These are phyloP conservation scores for Lagopus muta DNA, from an alignment of 2,113 vertebrate species.

Conservation along the genomic window DNA sequence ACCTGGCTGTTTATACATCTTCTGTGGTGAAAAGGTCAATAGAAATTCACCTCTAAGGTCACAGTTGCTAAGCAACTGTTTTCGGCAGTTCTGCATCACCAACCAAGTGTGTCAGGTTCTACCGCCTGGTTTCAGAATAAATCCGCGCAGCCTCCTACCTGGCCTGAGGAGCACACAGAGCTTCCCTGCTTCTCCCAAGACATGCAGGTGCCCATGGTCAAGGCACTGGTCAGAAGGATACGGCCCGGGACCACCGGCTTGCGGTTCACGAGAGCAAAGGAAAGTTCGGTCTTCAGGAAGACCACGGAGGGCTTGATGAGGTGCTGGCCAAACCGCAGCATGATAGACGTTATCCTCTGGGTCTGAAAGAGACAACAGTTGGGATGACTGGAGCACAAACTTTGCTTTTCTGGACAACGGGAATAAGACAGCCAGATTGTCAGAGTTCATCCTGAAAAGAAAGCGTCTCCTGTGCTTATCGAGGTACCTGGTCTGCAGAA, in stretches of 20 bases:
- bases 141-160: slow-evolving; percentile 72
- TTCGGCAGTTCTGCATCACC: slow-evolving; percentile 72
- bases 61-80: slow-evolving; percentile 87
- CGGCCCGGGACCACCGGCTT: slow-evolving; percentile 88
- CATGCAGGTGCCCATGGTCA: rapidly evolving
- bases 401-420: neutral
- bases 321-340: slow-evolving; percentile 89
- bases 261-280: slow-evolving; percentile 90
- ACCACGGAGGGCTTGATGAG: slow-evolving; percentile 84
- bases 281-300: slow-evolving; percentile 87
- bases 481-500: neutral
- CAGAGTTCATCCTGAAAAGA: neutral
- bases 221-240: slow-evolving; percentile 81
- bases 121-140: slow-evolving; percentile 63
- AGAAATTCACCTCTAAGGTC: slow-evolving; percentile 77
- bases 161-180: neutral
- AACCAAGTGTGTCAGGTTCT: slow-evolving; percentile 70
- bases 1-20: slow-evolving; percentile 77
- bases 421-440: neutral
- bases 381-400: neutral
- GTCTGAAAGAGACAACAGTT: slow-evolving; percentile 45
- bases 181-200: neutral
- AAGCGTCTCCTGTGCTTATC: neutral
- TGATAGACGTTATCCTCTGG: neutral
- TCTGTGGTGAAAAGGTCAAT: slow-evolving; percentile 76